Percentiles rank a stretch among this genome's conserved stretches.
Conservation (phyloP, 2,797 vertebrate genomes). For the Hoplostethus mediterraneus region DNA sequence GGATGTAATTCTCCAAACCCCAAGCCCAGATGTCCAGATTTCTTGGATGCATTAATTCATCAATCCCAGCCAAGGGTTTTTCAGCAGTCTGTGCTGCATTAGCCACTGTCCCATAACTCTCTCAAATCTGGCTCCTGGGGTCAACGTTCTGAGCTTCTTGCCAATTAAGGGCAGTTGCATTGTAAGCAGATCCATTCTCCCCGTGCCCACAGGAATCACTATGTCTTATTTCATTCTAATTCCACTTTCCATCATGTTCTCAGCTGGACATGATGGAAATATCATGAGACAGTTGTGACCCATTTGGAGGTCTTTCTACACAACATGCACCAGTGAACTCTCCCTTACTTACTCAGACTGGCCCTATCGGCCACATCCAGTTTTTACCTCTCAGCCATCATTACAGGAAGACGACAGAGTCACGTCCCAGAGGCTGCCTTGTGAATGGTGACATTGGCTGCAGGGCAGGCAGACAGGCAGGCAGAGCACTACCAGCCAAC, state of each 20-base stretch:
- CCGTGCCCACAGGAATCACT: constrained; percentile 53
- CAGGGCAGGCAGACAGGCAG: background rate
- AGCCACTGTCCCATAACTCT: constrained; percentile 78
- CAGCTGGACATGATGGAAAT: constrained; percentile 59
- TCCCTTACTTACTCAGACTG: constrained; percentile 31
- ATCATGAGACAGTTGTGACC: constrained; percentile 67
- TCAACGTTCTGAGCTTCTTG: constrained; percentile 67
- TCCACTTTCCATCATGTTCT: constrained; percentile 71
- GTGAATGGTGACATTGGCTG: constrained; percentile 14
- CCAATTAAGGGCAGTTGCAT: constrained; percentile 74
- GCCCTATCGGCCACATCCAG: constrained; percentile 49
- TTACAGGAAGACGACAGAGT: constrained; percentile 30
- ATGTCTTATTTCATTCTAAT: constrained; percentile 74
- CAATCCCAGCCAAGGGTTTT: constrained; percentile 50
- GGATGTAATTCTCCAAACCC: constrained; percentile 47
- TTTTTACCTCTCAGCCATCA: constrained; percentile 31
- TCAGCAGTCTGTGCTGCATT: constrained; percentile 74
- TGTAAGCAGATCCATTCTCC: constrained; percentile 70
- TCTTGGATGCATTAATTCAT: constrained; percentile 65
- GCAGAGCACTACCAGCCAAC: background rate
- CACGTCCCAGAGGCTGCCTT: constrained; percentile 4
- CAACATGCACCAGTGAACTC: constrained; percentile 58
- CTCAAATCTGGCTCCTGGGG: constrained; percentile 67
- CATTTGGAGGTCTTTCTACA: constrained; percentile 60
- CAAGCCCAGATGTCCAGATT: constrained; percentile 64